Conservation (phyloP, 2,888 invertebrate species). For the Callimorpha dominula region DNA sequence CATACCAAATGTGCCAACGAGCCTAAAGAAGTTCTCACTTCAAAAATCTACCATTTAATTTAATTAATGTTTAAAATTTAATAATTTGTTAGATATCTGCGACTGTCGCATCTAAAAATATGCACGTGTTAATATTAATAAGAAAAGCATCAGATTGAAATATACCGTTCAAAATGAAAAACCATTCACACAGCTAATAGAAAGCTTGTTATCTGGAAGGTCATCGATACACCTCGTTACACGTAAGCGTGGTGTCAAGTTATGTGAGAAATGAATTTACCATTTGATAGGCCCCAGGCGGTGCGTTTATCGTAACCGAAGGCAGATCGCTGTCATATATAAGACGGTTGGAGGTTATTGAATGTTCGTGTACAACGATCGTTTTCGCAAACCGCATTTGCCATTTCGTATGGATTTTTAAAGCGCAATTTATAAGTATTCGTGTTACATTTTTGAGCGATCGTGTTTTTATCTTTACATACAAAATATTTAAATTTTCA, state of each 20-base stretch:
- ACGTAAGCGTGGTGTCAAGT: constrained; percentile 21
- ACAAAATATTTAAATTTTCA: neutral
- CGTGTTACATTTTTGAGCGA: neutral
- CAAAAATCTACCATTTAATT: too few species aligned
- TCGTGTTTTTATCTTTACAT: neutral
- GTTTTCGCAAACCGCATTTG: constrained; percentile 15
- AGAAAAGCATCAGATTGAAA: neutral
- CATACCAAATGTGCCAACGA: too few species aligned
- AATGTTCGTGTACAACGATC: constrained; percentile 33
- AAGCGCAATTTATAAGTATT: constrained; percentile 23
- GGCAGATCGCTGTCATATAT: constrained; percentile 34
- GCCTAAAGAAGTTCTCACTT: too few species aligned
- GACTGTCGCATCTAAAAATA: too few species aligned
- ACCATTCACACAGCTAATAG: neutral
- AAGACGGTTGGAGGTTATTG: constrained; percentile 37
- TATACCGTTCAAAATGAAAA: neutral
- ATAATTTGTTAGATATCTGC: too few species aligned
- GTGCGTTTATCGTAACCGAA: constrained; percentile 28
- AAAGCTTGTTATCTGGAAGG: constrained; percentile 10
- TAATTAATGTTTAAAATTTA: too few species aligned
- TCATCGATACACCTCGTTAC: constrained; percentile 17
- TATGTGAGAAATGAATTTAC: constrained; percentile 49
- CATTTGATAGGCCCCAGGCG: constrained; percentile 42
- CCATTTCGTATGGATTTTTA: constrained; percentile 23
- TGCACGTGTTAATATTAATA: too few species aligned